Evolutionary conservation across 2,797 vertebrate genomes (phyloP), one percentile per base, ranked within the genome.

Genomic region (Remorina albescens): DNA sequence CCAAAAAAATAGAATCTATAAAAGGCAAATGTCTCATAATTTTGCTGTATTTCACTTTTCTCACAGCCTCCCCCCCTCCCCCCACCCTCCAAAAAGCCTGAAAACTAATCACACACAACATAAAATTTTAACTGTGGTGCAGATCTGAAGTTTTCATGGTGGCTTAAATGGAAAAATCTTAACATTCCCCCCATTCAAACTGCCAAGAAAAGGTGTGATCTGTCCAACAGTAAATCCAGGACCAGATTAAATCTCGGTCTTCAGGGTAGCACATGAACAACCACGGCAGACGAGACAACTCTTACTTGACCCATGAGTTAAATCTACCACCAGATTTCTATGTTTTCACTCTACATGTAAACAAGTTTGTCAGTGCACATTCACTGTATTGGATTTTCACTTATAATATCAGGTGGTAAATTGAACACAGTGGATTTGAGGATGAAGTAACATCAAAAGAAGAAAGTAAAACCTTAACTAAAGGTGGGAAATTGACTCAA

Each of bases 1-100:
- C 85, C 69, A 83, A 92, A 93, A n/a, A 93, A 93, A 92, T 92
- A 92, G 81, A 92, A 86, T 93, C 83, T 93, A 90, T 92, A 89
- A 90, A 93, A 92, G 88, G 86, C 87, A 92, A 89, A 88, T 83
- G 61, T 91, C 80, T 88, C 83, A 80, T 26, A 81, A 78, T 76
- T 83, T 86, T 80, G 62, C 67, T 73, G 67, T 53, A 71, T 74
- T 83, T 80, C 81, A 44, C 28, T 51, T 60, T 80, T 72, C 70
- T 66, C 30, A 75, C 49, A 76, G 71, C 26, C 21, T 73, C 60
- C n/a, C 18, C 42, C 55, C 39, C 9, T 26, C 1, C 25, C 42
- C 26, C 58, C 58, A 7, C 44, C 41, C 51, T 21, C 53, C 49
- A 56, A 63, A 81, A 86, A 86, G 62, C 69, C 76, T 83, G 58